A percentile compares a stretch with the other conserved stretches of the same genome.
Conservation (phyloP, 2,113 vertebrate genomes). For the Bettongia penicillata region DNA sequence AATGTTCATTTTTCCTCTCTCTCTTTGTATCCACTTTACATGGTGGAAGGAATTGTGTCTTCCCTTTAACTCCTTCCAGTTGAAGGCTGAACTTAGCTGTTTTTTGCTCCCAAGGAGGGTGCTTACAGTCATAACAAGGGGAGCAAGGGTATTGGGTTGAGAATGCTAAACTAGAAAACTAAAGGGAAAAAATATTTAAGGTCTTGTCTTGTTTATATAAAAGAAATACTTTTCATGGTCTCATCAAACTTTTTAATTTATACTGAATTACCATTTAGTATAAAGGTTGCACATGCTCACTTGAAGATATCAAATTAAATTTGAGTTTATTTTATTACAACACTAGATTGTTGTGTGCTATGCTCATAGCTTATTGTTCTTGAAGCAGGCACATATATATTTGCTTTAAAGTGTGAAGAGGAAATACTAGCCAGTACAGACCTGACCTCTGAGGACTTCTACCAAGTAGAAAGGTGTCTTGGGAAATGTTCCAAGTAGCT, state of each 20-base stretch:
- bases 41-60: background rate
- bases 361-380: no score
- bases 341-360: no score
- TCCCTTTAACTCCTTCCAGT: background rate
- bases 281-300: no score
- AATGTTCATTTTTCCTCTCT: background rate
- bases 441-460: background rate
- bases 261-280: no score
- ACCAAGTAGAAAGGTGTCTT: no score
- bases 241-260: no score
- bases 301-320: no score
- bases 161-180: background rate
- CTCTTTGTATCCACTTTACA: background rate
- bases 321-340: no score
- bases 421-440: background rate
- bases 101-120: background rate
- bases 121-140: background rate
- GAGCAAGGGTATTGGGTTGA: background rate
- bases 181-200: background rate
- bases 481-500: no score
- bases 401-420: background rate
- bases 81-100: background rate
- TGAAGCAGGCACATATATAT: no score
- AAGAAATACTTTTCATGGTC: background rate
- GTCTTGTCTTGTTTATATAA: background rate